Percentiles rank a stretch among this genome's conserved stretches.
phyloP scores from a whole-genome alignment of 2,888 invertebrate species.

The Ernsta delagoae region DNA sequence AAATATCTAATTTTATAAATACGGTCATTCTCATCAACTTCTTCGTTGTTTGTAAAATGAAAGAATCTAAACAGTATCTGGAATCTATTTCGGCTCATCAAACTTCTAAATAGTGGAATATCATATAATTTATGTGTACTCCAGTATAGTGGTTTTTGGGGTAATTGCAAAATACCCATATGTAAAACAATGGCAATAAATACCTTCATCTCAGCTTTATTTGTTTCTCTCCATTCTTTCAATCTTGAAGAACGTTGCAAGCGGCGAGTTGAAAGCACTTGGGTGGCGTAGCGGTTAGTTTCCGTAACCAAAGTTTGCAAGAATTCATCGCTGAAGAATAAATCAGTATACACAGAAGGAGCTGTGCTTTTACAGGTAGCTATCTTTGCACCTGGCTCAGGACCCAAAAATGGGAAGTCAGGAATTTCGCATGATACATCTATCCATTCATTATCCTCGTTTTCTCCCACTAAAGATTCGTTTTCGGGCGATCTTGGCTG shows the following conservation, averaged over 20 bases:
- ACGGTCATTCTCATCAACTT: conserved; percentile 7
- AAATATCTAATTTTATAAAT: conserved; percentile 7
- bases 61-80: conserved; percentile 14
- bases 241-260: neutral
- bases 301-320: neutral
- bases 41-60: conserved; percentile 11
- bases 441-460: neutral
- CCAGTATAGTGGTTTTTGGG: neutral
- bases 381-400: conserved; percentile 4
- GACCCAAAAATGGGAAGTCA: neutral
- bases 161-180: neutral
- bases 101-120: conserved; percentile 12
- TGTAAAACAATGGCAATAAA: conserved; percentile 3
- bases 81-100: conserved; percentile 14
- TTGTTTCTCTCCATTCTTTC: neutral
- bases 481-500: neutral
- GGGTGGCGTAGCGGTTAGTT: conserved; percentile 5
- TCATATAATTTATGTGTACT: conserved; percentile 6
- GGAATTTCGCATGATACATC: neutral
- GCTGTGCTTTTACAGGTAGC: neutral
- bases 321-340: neutral
- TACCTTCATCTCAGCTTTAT: neutral
- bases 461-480: neutral
- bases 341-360: conserved; percentile 2
- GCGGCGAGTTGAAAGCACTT: neutral